Evolutionary conservation across 2,888 invertebrate genomes (phyloP).

Genomic region (Cephus pygmeus): DNA sequence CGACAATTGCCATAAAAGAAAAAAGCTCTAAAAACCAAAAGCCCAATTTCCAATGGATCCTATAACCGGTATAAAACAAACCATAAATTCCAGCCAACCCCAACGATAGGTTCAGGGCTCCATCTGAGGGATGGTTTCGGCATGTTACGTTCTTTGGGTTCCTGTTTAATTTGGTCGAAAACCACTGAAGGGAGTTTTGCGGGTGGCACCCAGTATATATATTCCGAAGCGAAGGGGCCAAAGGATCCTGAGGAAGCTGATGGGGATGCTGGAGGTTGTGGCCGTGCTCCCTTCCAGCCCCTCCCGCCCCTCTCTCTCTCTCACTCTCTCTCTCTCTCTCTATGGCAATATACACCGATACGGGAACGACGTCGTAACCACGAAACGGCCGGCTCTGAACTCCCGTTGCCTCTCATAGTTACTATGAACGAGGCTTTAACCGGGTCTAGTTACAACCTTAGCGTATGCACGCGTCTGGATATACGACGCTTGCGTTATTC

Average conservation of each 20-base stretch:
- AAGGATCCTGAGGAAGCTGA: too few relatives aligned
- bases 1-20: too few relatives aligned
- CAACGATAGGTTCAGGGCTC: too few relatives aligned
- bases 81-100: too few relatives aligned
- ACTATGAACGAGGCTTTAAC: neutral
- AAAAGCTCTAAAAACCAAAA: too few relatives aligned
- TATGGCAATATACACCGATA: conserved; percentile 37
- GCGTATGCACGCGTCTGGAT: neutral
- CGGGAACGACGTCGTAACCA: conserved; percentile 44
- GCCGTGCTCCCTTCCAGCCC: neutral
- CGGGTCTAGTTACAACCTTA: neutral
- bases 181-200: conserved; percentile 26
- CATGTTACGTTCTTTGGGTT: conserved; percentile 12
- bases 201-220: conserved; percentile 12
- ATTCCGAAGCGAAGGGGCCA: too few relatives aligned
- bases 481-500: neutral
- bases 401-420: neutral
- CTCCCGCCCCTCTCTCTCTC: neutral
- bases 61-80: too few relatives aligned
- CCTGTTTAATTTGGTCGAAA: conserved; percentile 40
- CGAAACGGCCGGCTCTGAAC: conserved; percentile 28
- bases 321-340: conserved; percentile 25
- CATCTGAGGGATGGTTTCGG: too few relatives aligned
- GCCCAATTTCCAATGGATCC: too few relatives aligned
- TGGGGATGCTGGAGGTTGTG: neutral